Evolutionary conservation across 2,797 vertebrate species (phyloP), one percentile per base, ranked within the genome.

Genomic region (Semaprochilodus insignis): DNA sequence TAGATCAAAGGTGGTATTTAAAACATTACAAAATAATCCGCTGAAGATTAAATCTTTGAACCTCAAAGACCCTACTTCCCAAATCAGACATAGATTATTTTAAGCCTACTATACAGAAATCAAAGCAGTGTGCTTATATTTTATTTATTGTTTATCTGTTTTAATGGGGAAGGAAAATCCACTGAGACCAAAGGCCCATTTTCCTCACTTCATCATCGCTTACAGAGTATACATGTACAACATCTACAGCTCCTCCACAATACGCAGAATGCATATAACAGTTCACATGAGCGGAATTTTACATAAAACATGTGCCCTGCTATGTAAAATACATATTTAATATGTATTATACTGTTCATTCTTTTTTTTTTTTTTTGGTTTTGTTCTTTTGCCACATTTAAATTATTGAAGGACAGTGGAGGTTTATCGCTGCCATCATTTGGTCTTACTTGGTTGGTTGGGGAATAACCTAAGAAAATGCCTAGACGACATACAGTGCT

Each of bases 131-230:
- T 27, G 40, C 44, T 34, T 74, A 60, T 60, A 40, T 63, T 73
- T 73, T 74, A 65, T 80, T 51, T 74, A 55, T 74, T 74, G 27
- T 74, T 80, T 52, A 23, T 73, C 25, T 80, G 34, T 71, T 80
- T 80, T 55, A 67, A 78, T 19, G 23, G 21, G 2, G 63, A 6
- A 13, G 17, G 21, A 48, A 67, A 55, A 44, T 51, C 23, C 34
- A 51, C 13, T 66, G 34, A 57, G 31, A 55, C 2, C 7, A 73
- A 73, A 67, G 21, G 63, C 51, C 51, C 70, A 16, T 55, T 74
- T 74, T 73, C 40, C 7, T 52, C 51, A 73, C 31, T 73, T 54
- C 16, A 72, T 72, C 11, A 13, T 44, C 75, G 21, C 44, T 60
- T 57, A 27, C 60, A 77, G 25, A 63, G 48, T 36, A 48, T 17